phyloP scores from a whole-genome alignment of 2,888 invertebrate species.

The Hecatera dysodea region DNA sequence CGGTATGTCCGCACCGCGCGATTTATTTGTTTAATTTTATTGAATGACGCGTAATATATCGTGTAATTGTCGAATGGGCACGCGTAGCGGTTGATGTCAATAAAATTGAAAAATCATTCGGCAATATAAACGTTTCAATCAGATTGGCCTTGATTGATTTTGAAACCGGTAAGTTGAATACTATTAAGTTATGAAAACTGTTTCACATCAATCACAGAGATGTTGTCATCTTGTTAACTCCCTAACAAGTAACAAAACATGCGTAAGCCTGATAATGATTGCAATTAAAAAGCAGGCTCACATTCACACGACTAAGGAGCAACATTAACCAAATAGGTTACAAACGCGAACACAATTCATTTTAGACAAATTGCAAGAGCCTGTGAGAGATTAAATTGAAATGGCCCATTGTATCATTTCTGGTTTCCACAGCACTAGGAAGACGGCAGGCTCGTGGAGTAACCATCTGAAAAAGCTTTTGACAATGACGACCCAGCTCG shows the following conservation, averaged over 20 bases:
- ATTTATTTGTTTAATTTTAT: slow-evolving; percentile 69
- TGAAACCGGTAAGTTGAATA: background rate
- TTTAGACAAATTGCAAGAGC: slow-evolving; percentile 78
- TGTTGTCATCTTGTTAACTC: background rate
- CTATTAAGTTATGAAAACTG: background rate
- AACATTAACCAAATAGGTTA: slow-evolving; percentile 70
- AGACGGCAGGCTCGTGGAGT: slow-evolving; percentile 64
- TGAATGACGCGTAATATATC: slow-evolving; percentile 62
- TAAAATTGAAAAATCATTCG: slow-evolving; percentile 17
- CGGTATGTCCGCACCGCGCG: slow-evolving; percentile 70
- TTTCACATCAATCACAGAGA: slow-evolving; percentile 4
- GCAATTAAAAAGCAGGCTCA: slow-evolving; percentile 56
- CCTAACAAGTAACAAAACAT: slow-evolving; percentile 27
- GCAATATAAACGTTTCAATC: slow-evolving; percentile 26
- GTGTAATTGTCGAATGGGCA: slow-evolving; percentile 60
- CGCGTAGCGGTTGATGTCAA: slow-evolving; percentile 27
- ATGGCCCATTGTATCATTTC: slow-evolving; percentile 78
- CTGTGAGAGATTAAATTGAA: slow-evolving; percentile 77
- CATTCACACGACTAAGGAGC: slow-evolving; percentile 66
- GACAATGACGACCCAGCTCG: slow-evolving; percentile 58
- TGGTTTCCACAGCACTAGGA: slow-evolving; percentile 80
- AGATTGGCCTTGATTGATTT: slow-evolving; percentile 8
- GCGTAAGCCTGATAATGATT: slow-evolving; percentile 45
- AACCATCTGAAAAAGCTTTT: slow-evolving; percentile 62
- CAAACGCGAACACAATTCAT: slow-evolving; percentile 72